Evolutionary conservation across 2,797 vertebrate genomes (phyloP).

Genomic region (Vireo griseus): DNA sequence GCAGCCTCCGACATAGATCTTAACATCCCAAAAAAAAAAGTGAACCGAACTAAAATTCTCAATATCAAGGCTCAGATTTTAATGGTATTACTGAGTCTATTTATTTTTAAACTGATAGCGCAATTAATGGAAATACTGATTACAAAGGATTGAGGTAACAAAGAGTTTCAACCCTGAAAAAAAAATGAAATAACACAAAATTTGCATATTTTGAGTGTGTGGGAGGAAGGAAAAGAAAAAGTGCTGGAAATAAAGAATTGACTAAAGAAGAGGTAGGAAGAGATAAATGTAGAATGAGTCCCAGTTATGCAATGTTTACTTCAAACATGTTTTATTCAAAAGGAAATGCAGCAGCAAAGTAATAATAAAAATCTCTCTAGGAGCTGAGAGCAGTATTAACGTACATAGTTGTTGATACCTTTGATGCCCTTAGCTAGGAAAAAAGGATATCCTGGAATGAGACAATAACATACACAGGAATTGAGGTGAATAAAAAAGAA

Average conservation of each 20-base stretch:
- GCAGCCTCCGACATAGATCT: fast-evolving
- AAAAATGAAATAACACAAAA: fast-evolving
- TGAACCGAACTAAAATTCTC: neutral
- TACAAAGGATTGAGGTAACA: neutral
- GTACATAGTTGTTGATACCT: neutral
- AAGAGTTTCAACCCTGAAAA: neutral
- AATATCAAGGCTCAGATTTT: neutral
- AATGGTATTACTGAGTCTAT: neutral
- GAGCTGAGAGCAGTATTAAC: neutral
- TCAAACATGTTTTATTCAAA: conserved; percentile 2
- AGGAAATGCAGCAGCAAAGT: neutral
- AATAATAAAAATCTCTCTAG: neutral
- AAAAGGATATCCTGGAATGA: neutral
- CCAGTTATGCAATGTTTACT: neutral
- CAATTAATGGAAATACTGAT: neutral
- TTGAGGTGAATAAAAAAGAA: neutral
- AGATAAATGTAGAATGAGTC: neutral
- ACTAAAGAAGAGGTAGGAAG: neutral
- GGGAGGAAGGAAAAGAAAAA: neutral
- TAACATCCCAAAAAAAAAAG: fast-evolving
- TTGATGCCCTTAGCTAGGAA: neutral
- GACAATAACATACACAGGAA: neutral
- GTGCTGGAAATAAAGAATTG: neutral
- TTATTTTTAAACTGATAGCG: neutral
- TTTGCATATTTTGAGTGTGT: neutral